Conservation (phyloP, 2,797 vertebrate genomes). For the Ambastaia sidthimunki region DNA sequence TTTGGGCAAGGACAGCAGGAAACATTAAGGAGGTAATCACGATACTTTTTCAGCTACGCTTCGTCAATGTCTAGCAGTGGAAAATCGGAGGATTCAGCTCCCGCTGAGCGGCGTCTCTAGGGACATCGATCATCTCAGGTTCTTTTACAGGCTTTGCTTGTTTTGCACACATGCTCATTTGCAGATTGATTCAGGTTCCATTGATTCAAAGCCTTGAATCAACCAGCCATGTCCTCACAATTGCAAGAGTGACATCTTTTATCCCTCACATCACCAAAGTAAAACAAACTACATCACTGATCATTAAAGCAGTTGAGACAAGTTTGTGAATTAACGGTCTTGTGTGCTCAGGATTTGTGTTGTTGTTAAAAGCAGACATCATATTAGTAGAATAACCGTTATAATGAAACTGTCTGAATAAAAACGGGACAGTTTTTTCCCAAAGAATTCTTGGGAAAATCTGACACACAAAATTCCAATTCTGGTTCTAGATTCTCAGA, state of each 20-base stretch:
- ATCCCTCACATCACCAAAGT: slow-evolving; percentile 36
- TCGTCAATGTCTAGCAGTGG: slow-evolving; percentile 50
- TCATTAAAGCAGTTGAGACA: slow-evolving; percentile 21
- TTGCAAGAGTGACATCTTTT: slow-evolving; percentile 60
- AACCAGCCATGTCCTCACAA: slow-evolving; percentile 53
- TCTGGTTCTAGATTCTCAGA: slow-evolving; percentile 25
- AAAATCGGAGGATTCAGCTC: slow-evolving; percentile 52
- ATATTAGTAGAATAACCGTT: background rate
- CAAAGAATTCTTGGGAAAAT: slow-evolving; percentile 25
- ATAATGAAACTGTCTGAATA: background rate
- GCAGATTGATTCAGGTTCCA: slow-evolving; percentile 61
- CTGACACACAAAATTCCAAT: slow-evolving; percentile 36
- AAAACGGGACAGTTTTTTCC: background rate
- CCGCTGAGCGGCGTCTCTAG: slow-evolving; percentile 44
- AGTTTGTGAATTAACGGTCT: slow-evolving; percentile 9
- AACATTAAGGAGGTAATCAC: slow-evolving; percentile 41
- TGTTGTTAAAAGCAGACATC: background rate
- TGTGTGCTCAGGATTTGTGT: slow-evolving; percentile 6
- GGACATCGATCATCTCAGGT: slow-evolving; percentile 57
- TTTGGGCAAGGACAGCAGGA: slow-evolving; percentile 19
- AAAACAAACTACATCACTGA: slow-evolving; percentile 42
- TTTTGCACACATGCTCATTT: slow-evolving; percentile 64
- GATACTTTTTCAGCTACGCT: slow-evolving; percentile 20
- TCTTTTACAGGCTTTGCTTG: slow-evolving; percentile 52
- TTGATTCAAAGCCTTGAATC: slow-evolving; percentile 56